phyloP scores from a whole-genome alignment of 2,113 vertebrate genomes.

The Nibea albiflora region DNA sequence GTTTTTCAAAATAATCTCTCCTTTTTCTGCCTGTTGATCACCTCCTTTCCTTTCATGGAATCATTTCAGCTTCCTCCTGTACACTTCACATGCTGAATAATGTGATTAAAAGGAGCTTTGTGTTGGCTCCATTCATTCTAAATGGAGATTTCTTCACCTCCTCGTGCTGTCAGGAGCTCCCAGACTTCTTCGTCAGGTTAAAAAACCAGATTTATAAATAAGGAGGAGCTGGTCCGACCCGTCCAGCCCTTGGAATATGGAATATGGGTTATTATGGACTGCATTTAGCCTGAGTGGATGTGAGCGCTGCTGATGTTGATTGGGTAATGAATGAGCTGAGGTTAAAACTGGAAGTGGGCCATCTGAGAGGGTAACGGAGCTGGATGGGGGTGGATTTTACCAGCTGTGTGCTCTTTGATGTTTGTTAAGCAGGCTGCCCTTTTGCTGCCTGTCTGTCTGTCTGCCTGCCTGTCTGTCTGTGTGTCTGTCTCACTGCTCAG shows the following conservation, averaged over 20 bases:
- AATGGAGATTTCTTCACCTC: neutral
- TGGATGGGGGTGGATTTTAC: constrained; percentile 59
- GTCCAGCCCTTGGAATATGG: no score
- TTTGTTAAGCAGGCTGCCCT: constrained; percentile 66
- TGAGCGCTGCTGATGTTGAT: constrained; percentile 38
- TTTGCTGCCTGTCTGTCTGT: constrained; percentile 57
- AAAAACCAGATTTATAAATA: neutral
- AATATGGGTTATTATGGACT: constrained; percentile 16
- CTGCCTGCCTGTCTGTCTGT: constrained; percentile 23
- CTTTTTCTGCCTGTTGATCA: neutral
- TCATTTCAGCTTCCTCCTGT: neutral
- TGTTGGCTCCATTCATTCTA: constrained; percentile 1
- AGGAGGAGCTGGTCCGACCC: neutral
- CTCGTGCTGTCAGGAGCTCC: no score
- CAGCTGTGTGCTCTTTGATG: constrained; percentile 73
- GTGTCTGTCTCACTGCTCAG: constrained; percentile 47
- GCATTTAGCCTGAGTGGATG: constrained; percentile 7
- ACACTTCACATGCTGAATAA: neutral
- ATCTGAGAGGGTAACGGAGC: constrained; percentile 46
- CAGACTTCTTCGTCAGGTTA: neutral
- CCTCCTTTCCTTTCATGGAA: neutral
- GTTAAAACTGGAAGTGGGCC: constrained; percentile 64
- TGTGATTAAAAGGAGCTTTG: no score
- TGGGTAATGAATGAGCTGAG: constrained; percentile 66
- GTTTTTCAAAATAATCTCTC: neutral